phyloP scores from a whole-genome alignment of 2,797 vertebrate species.

The Characodon lateralis region DNA sequence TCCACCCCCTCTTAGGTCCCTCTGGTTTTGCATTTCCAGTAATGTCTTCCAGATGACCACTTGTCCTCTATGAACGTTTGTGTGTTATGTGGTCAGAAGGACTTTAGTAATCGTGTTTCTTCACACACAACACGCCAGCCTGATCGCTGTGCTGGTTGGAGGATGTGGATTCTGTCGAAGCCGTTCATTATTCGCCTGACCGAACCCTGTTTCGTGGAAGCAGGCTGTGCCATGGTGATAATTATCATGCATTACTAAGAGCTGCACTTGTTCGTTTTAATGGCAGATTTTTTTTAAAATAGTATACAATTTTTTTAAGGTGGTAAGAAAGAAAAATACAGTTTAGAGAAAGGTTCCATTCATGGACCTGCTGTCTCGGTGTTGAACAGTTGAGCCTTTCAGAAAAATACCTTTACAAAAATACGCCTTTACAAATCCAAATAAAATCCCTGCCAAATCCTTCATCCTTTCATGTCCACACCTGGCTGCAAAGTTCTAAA shows the following conservation, averaged over 20 bases:
- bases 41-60: slow-evolving; percentile 77
- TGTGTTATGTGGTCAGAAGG: slow-evolving; percentile 59
- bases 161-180: slow-evolving; percentile 67
- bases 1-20: slow-evolving; percentile 7
- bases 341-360: slow-evolving; percentile 74
- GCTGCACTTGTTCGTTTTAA: slow-evolving; percentile 43
- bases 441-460: slow-evolving; percentile 73
- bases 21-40: slow-evolving; percentile 56
- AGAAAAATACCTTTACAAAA: slow-evolving; percentile 70
- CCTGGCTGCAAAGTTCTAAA: slow-evolving; percentile 78
- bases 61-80: slow-evolving; percentile 66
- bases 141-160: slow-evolving; percentile 26
- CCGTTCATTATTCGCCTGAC: slow-evolving; percentile 60
- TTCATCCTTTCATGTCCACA: slow-evolving; percentile 81
- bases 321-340: slow-evolving; percentile 61
- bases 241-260: slow-evolving; percentile 33
- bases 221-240: slow-evolving; percentile 36
- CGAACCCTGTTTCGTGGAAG: slow-evolving; percentile 39
- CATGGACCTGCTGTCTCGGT: slow-evolving; percentile 68
- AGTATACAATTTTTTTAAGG: slow-evolving; percentile 39
- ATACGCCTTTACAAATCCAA: slow-evolving; percentile 76
- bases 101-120: slow-evolving; percentile 54
- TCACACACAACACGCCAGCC: slow-evolving; percentile 63
- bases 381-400: slow-evolving; percentile 79
- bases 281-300: slow-evolving; percentile 24